phyloP scores from a whole-genome alignment of 2,888 invertebrate species.

The Cacoxenus indagator region DNA sequence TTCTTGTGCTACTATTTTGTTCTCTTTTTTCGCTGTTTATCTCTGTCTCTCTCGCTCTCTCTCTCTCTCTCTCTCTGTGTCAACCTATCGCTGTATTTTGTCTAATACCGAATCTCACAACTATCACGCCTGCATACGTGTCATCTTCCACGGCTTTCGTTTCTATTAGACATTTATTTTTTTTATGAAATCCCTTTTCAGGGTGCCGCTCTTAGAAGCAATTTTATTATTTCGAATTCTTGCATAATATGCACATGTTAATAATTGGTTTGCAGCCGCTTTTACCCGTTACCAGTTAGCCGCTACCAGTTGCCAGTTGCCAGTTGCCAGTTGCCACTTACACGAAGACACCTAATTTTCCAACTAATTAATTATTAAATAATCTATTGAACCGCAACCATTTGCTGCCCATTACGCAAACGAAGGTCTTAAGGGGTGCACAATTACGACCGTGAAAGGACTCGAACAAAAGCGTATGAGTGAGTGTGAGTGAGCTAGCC shows the following conservation, averaged over 20 bases:
- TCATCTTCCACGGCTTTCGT: too few relatives aligned
- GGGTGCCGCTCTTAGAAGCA: neutral
- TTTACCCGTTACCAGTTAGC: neutral
- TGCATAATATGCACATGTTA: conserved; percentile 14
- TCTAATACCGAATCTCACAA: too few relatives aligned
- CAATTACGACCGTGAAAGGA: neutral
- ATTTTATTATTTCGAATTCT: neutral
- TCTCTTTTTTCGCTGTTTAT: too few relatives aligned
- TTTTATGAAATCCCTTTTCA: neutral
- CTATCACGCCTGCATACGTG: too few relatives aligned
- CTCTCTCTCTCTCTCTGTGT: too few relatives aligned
- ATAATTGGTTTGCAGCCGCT: neutral
- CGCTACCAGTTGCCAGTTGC: neutral
- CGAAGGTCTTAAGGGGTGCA: neutral
- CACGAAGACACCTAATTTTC: conserved; percentile 4
- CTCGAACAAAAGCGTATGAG: neutral
- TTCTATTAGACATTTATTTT: too few relatives aligned
- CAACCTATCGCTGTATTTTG: too few relatives aligned
- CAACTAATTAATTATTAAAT: conserved; percentile 39
- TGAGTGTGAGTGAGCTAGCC: neutral
- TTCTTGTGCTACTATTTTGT: too few relatives aligned
- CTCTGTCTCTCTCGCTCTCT: too few relatives aligned
- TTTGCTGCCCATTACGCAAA: neutral
- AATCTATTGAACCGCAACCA: conserved; percentile 43
- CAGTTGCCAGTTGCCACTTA: neutral